A percentile compares a stretch with the other conserved stretches of the same genome.
phyloP scores from a whole-genome alignment of 2,888 invertebrate species.

The Monopis laevigella region DNA sequence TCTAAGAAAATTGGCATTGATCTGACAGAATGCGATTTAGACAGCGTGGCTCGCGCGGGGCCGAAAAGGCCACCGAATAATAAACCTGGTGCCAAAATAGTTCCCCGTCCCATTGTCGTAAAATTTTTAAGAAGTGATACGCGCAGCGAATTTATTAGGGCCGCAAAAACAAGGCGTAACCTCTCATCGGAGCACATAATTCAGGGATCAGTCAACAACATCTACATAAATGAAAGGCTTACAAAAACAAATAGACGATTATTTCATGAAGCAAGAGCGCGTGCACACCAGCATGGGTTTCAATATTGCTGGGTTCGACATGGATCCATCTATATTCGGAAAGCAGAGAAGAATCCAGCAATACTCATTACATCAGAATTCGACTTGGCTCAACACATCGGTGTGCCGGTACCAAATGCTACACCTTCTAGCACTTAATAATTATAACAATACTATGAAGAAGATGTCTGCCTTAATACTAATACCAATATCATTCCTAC shows the following conservation, averaged over 20 bases:
- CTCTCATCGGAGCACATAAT: constrained; percentile 17
- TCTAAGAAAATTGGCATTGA: constrained; percentile 5
- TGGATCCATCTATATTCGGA: constrained; percentile 17
- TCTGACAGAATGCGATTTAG: constrained; percentile 3
- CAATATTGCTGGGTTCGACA: constrained; percentile 18
- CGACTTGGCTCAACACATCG: constrained; percentile 1
- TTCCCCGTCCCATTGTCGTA: constrained; percentile 19
- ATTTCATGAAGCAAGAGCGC: constrained; percentile 19
- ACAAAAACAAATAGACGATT: constrained; percentile 18
- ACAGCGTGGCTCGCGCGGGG: constrained; percentile 1
- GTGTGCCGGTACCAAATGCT: too few relatives aligned
- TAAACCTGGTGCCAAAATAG: background rate
- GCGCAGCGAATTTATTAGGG: constrained; percentile 19
- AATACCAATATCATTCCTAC: too few relatives aligned
- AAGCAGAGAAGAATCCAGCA: constrained; percentile 17
- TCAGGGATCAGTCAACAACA: constrained; percentile 4
- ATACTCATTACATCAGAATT: constrained; percentile 12
- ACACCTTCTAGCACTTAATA: too few relatives aligned
- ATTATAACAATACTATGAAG: too few relatives aligned
- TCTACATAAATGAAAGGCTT: constrained; percentile 20
- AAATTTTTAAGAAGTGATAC: constrained; percentile 18
- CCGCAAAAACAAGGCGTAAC: constrained; percentile 19
- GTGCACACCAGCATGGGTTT: constrained; percentile 14
- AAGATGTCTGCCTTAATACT: too few relatives aligned
- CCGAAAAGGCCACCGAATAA: too few relatives aligned